Conservation (phyloP, 2,113 vertebrate species). For the Carassius carassius region DNA sequence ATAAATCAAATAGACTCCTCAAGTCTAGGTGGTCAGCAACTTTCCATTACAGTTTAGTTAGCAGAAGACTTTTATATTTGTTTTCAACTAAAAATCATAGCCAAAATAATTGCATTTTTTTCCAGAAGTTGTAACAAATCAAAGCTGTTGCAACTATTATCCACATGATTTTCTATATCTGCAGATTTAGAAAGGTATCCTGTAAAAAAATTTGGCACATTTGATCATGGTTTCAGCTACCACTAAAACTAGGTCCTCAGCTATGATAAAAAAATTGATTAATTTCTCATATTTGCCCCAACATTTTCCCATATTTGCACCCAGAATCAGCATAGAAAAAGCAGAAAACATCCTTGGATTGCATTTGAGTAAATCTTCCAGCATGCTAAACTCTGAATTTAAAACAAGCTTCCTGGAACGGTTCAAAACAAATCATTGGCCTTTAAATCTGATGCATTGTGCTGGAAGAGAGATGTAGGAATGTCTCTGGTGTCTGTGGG, state of each 20-base stretch:
- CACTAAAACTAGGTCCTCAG: background rate
- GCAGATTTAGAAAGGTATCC: background rate
- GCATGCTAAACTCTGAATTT: too few species aligned
- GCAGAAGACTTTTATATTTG: background rate
- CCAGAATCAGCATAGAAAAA: too few species aligned
- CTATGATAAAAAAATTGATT: too few species aligned
- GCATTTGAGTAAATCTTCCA: too few species aligned
- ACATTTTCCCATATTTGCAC: too few species aligned
- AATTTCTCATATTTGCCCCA: too few species aligned
- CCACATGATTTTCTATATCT: background rate
- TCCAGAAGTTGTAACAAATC: background rate
- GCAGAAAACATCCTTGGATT: too few species aligned
- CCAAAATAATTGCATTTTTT: background rate
- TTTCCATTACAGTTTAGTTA: background rate
- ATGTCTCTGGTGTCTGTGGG: background rate
- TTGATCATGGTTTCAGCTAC: background rate
- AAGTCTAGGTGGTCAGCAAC: background rate
- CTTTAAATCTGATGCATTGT: too few species aligned
- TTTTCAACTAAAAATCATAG: background rate
- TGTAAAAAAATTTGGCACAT: too few species aligned
- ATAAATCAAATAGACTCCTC: background rate
- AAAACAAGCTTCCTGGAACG: too few species aligned
- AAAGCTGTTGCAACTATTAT: background rate
- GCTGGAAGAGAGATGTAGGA: background rate
- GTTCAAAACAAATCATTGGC: too few species aligned